Base-by-base conservation (phyloP, 2,888 invertebrate genomes). In the Acleris cristana region DNA sequence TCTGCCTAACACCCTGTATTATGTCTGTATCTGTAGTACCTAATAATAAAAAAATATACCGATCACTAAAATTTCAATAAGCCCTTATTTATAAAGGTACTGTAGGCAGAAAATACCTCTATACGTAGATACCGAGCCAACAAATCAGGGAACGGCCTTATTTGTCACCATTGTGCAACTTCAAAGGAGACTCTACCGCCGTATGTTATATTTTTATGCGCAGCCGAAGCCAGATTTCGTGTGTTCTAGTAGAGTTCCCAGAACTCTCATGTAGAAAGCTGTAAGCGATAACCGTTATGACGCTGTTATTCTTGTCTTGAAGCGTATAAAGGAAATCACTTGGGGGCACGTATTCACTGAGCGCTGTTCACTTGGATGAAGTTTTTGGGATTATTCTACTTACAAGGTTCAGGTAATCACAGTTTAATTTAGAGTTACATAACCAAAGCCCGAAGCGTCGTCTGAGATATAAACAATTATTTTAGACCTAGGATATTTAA, bases 251-350 rank as follows among this genome's bases (percentile, higher is more conserved):
- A 71, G 62, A 52, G 65, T 62, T 61, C 56, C 53, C 73, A 62
- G 55, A 73, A 64, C 51, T 68, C 23, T 59, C 58, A 70, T 65
- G 62, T 69, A 61, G 49, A 57, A 62, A 57, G 61, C 66, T 79
- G 79, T 77, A 76, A 75, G 78, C 78, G 84, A 86, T 86, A 85
- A 83, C 79, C 77, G 75, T 83, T 84, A 83, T 79, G 81, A 81
- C 83, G 81, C 34, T 34, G 34, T 78, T 83, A 80, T 77, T 80
- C 77, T 82, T 84, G 81, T 69, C 64, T 59, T 64, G 60, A 40
- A 52, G 69, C 66, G 56, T 57, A 51, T 44, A n/a, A 18, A 19
- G 60, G 55, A 34, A 64, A 68, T 55, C 59, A 59, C 68, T 64
- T 64, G 59, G 55, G 64, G 61, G 56, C 61, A 64, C 30, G 59